Evolutionary conservation across 2,888 invertebrate genomes (phyloP), one percentile per base, ranked within the genome.

Genomic region (Sycophila texana): DNA sequence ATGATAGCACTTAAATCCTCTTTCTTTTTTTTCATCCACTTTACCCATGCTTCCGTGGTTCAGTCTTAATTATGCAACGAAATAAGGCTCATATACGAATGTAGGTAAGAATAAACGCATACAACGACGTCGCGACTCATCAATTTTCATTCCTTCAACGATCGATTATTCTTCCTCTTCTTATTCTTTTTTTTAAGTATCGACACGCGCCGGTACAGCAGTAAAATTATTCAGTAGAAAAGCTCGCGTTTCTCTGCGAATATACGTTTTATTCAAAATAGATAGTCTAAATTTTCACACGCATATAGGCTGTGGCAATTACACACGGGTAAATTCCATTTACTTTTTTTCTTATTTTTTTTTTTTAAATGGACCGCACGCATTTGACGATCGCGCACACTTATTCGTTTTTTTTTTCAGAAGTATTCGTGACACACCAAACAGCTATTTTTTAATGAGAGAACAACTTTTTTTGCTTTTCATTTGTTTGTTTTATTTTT

Each of bases 151-250:
- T 18, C 18, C 47, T 47, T 57, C 22, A 47, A 67, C 57, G 63
- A 49, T 68, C 39, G 51, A 30, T 20, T 63, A 53, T 67, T 58
- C 20, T 58, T 61, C 7, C 14, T 65, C 20, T 58, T 61, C 4
- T 53, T 30, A 5, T 30, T 30, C 4, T 30, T 30, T 16, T 47
- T 63, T 63, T 63, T 39, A 7, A 63, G 14, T 57, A 61, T 39
- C 39, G 39, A 10, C 39, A 39, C 39, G 39, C 51, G 63, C 53
- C 39, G 14, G 39, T 58, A 39, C 18, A 65, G 80, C 76, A 65
- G 22, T 80, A 77, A 70, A 80, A 80, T 80, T 79, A 73, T 76
- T 77, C 67, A 71, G 79, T 82, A 82, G 74, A 81, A 82, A 82
- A 78, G 80, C 81, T 80, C 79, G 81, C 73, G 65, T 80, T 77